A percentile compares a stretch with the other conserved stretches of the same genome.
phyloP scores from a whole-genome alignment of 1,140 invertebrate genomes.

The Neodiprion fabricii region DNA sequence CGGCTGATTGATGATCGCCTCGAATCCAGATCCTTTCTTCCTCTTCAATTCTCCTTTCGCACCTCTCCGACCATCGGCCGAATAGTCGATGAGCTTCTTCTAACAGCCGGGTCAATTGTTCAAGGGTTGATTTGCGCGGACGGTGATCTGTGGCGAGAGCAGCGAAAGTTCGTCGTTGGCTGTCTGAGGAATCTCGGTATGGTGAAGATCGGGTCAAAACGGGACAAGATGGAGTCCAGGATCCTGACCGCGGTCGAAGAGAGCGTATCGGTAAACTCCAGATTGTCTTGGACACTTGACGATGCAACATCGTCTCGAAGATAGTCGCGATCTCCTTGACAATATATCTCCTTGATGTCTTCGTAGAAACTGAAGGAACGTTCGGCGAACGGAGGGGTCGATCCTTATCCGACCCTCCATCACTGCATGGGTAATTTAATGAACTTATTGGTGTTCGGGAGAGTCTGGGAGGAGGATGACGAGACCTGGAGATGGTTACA shows the following conservation, averaged over 20 bases:
- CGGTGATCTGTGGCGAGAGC: conserved; percentile 82
- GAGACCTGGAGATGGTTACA: conserved; percentile 77
- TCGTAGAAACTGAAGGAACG: conserved; percentile 45
- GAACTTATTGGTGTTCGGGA: conserved; percentile 79
- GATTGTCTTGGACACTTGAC: background rate
- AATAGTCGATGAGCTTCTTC: no score
- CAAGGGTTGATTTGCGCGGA: conserved; percentile 83
- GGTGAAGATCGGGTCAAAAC: conserved; percentile 68
- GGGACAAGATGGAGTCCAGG: conserved; percentile 70
- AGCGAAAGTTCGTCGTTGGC: conserved; percentile 75
- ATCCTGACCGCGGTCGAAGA: conserved; percentile 70
- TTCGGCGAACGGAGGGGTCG: conserved; percentile 43
- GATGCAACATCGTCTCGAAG: conserved; percentile 24
- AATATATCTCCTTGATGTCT: background rate
- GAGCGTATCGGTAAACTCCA: conserved; percentile 65
- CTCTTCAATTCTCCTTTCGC: no score
- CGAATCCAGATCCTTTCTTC: no score
- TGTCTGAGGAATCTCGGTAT: conserved; percentile 81
- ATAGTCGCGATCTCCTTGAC: background rate
- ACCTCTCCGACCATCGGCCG: no score
- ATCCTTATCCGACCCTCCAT: conserved; percentile 64
- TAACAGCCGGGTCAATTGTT: conserved; percentile 29
- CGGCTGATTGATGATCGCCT: no score
- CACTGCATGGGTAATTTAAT: conserved; percentile 80
- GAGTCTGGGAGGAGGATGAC: conserved; percentile 71